Base-by-base conservation (phyloP, 2,797 vertebrate genomes). In the Discoglossus pictus region DNA sequence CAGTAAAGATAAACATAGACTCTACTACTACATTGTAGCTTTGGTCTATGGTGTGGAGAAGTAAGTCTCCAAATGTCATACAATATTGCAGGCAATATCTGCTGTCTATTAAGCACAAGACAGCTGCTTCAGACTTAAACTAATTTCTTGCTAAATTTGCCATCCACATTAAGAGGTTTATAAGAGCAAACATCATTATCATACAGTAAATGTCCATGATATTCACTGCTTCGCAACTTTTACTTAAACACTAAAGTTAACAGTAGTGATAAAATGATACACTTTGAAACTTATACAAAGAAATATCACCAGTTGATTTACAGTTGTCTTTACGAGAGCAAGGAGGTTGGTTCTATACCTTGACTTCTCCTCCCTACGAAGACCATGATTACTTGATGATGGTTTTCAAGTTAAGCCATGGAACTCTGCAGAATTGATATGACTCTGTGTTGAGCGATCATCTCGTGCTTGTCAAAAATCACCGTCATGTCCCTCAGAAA, bases 251-350 rank as follows among this genome's bases (percentile, higher is more conserved):
- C 42, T 47, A 68, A 21, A 15, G 21, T 54, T 38, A 46, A 38
- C 10, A 20, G 43, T 61, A 62, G n/a, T 46, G n/a, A 55, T 38
- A 56, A 10, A 56, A 34, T 50, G 35, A 43, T 51, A 61, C 34
- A 50, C 43, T 44, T 50, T 55, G 51, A 63, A 34, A 56, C 43
- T 42, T 50, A 34, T 56, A 54, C 31, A 47, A 50, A 31, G 34
- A 21, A 12, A 38, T 48, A 18, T 23, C 56, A 36, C 54, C 35
- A 16, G 35, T 67, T 16, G 10, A 63, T 51, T 39, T 70, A 56
- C 31, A 62, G 5, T 34, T 62, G 38, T 60, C 43, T 48, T n/a
- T 27, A 35, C 55, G 50, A 58, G 40, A 58, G 40, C 43, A 56
- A 15, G 12, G 9, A 6, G 39, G 16, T 25, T 55, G 17, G 16